A percentile compares a stretch with the other conserved stretches of the same genome.
phyloP scores from a whole-genome alignment of 2,797 vertebrate species.

The Phalanger gymnotis region DNA sequence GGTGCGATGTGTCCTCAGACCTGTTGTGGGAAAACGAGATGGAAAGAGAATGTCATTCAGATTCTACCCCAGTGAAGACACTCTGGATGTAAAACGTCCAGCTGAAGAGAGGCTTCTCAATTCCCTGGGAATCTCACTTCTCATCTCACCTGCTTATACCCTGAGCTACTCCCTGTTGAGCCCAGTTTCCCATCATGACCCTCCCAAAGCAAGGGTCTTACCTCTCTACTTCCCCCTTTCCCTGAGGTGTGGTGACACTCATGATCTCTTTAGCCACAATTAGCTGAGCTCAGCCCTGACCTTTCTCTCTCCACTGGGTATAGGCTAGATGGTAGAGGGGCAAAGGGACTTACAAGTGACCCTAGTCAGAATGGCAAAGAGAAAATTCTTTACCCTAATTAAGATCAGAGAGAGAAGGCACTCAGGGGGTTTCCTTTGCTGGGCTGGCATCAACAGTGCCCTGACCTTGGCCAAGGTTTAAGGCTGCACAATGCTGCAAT shows the following conservation, averaged over 20 bases:
- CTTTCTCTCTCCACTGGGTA: slow-evolving; percentile 19
- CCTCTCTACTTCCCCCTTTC: slow-evolving; percentile 34
- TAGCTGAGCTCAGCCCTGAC: slow-evolving; percentile 45
- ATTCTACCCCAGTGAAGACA: slow-evolving; percentile 64
- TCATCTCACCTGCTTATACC: slow-evolving; percentile 58
- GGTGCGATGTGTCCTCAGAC: slow-evolving; percentile 65
- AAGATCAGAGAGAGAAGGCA: slow-evolving; percentile 52
- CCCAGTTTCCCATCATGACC: slow-evolving; percentile 42
- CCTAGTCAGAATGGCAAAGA: slow-evolving; percentile 54
- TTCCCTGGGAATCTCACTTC: slow-evolving; percentile 56
- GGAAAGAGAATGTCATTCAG: slow-evolving; percentile 17
- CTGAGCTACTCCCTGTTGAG: slow-evolving; percentile 46
- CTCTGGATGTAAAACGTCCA: slow-evolving; percentile 4
- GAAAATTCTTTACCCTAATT: slow-evolving; percentile 67
- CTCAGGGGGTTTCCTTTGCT: neutral
- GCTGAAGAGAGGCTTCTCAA: slow-evolving; percentile 1
- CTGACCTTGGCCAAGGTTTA: neutral
- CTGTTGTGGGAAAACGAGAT: slow-evolving; percentile 65
- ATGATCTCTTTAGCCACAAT: slow-evolving; percentile 31
- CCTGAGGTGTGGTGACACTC: slow-evolving; percentile 47
- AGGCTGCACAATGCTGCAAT: neutral
- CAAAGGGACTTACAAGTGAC: slow-evolving; percentile 62
- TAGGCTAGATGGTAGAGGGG: neutral
- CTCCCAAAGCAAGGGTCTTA: slow-evolving; percentile 48
- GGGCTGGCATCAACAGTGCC: neutral